Evolutionary conservation across 2,888 invertebrate species (phyloP), one percentile per base, ranked within the genome.

Genomic region (Drosophila leonis): DNA sequence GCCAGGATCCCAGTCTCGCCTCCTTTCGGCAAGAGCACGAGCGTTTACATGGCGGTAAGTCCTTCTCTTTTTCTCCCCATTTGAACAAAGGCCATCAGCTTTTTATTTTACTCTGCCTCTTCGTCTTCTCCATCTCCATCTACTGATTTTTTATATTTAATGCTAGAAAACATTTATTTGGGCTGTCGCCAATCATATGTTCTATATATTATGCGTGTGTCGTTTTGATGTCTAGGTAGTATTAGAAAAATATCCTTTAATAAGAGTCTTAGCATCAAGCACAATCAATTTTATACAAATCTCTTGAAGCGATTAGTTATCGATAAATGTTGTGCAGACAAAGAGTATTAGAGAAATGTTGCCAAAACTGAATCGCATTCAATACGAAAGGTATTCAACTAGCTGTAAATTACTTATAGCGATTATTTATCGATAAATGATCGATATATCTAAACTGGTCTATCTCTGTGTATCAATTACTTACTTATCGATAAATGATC

Each of bases 1-100:
- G 95, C 80, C 94, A 94, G 80, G 96, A 96, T 90, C 95, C 96
- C 0, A 94, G 95, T 35, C 91, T 96, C 82, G 95, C 95, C 51
- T 94, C 94, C 8, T 96, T 95, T 85, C 93, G 92, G 18, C 92
- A 93, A 83, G 93, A 93, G 82, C 92, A 93, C 82, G 93, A 93
- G 82, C 92, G 93, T 49, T 75, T 93, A 66, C 93, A 92, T 78
- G 92, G 93, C 90, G 91, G 92, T 92, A 82, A 92, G 92, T 90
- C 35, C 56, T 49, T 56, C 27, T 52, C 33, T 44, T 41, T 59
- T 63, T 49, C 49, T 20, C 31, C 37, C 49, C 49, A 31, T 49
- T 33, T 8, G 18, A 31, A 49, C 57, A 51, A 65, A 55, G 63
- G 59, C 62, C 55, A 37, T 59, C 46, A 27, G 57, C 46, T 46